Evolutionary conservation across 2,113 vertebrate species (phyloP), one percentile per base, ranked within the genome.

Genomic region (Microcebus griseorufus): DNA sequence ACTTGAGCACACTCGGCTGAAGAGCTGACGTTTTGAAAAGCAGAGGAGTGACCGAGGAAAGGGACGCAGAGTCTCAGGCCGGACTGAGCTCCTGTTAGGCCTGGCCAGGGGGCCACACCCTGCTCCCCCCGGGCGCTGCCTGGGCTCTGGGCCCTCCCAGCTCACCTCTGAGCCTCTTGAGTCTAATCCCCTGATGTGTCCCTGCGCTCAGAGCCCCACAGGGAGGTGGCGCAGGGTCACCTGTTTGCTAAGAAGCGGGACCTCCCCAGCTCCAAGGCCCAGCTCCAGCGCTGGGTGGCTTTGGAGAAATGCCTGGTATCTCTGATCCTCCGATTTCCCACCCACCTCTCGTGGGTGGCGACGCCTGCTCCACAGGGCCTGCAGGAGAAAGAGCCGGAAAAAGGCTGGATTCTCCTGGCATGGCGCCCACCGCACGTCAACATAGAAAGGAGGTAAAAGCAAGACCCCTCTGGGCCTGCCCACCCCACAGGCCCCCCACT

Each of bases 381-480:
- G 18, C 11, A 1, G 2, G 27, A 79, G 16, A 7, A 39, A 0
- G 4, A 22, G 11, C 12, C 60, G 34, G 32, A 34, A 8, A 11
- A 53, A 53, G 42, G 39, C 45, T 32, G 25, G 29, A 32, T 78
- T 94, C 22, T 18, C 25, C 18, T 2, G 14, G 18, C 73, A n/a
- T n/a, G n/a, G n/a, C n/a, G 13, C 32, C 12, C 16, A 9, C 6
- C 27, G 5, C 1, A 0, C 6, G 23, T 32, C 16, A 7, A 14
- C 3, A 12, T 22, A 9, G 42, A 45, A 29, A 8, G 37, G 37
- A 17, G 1, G 9, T 37, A 25, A 27, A 27, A 20, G n/a, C 20
- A 39, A 51, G 8, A 4, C 9, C 14, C 32, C 23, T 34, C 12
- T n/a, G 29, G 37, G 16, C 58, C 29, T 3, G 1, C 37, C 39